Evolutionary conservation across 2,797 vertebrate species (phyloP), one percentile per base, ranked within the genome.

Genomic region (Neosilurus hyrtlii): DNA sequence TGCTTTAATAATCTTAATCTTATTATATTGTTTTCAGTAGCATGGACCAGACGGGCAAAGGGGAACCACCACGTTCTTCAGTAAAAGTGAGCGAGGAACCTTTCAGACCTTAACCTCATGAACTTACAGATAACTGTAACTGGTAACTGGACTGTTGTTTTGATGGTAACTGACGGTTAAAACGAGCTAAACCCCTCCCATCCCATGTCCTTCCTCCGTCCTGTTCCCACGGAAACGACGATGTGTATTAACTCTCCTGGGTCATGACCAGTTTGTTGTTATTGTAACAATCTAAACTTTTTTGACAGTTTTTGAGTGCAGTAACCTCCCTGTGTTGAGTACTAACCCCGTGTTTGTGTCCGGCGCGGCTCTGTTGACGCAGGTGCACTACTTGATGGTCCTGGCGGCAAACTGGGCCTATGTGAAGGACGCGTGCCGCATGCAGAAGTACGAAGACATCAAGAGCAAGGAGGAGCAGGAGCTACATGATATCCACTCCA

Each of bases 341-440:
- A 85, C 88, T 88, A 87, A 87, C 82, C 81, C 78, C 59, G 35
- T 82, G 84, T 74, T 80, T 65, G 63, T 73, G 81, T 61, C 37
- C 74, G 78, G 80, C 79, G 82, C 62, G 74, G 62, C 81, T 86
- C 76, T 89, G 77, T 84, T 88, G 82, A 85, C 84, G 15, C 88
- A 97, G 96, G 96, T 97, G 63, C 96, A 97, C 79, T 97, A 96
- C 91, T 94, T 97, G 85, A 97, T 97, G 96, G 96, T 96, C 71
- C 92, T 97, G 86, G 95, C 96, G 75, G 96, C 96, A 86, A 97
- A 97, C 91, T 97, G 96, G 96, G 96, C 95, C 84, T 97, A 97
- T 14, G 95, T 97, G 92, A 97, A 96, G 90, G 96, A 96, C 54
- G 96, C 96, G 51, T 96, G 96, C 92, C 93, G 96, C 91, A 96